Evolutionary conservation across 2,113 vertebrate genomes (phyloP), one percentile per base, ranked within the genome.

Genomic region (Semicossyphus pulcher): DNA sequence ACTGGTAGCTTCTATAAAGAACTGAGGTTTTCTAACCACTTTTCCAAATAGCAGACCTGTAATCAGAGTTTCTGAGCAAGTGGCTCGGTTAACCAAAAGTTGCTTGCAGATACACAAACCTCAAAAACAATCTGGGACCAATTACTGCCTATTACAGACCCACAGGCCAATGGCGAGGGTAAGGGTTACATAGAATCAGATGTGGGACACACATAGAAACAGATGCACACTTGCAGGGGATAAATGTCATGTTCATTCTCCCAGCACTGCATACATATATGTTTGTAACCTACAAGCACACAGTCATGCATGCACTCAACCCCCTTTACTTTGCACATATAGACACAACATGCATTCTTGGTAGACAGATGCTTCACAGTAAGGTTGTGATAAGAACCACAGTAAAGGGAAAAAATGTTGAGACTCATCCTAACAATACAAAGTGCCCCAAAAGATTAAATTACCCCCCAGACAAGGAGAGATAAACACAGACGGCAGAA

Each of bases 41-140:
- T 87, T 89, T 83, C 81, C 78, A 80, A 90, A 89, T 53, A 75
- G 80, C 64, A 77, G 75, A 87, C 61, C 89, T 89, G 75, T 91
- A 91, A 90, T 91, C 85, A 84, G 66, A 75, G 86, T 88, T 89
- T 88, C 76, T 88, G 75, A 90, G 90, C 90, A 91, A 92, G 91
- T 92, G 90, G 87, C 81, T 84, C 41, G 85, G 89, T 90, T 91
- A 90, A 92, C 89, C 88, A 88, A 47, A 83, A 12, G 83, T 79
- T 75, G 59, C 83, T 28, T 23, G 76, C 58, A 85, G 75, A 90
- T 86, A 88, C 58, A 61, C 81, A 63, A 70, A 87, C 85, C 89
- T 86, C 83, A 91, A 86, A 88, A 88, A 84, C 81, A 93, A 93
- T 92, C 92, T 94, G 93, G 89, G 87, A 88, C 82, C 90, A 65